Evolutionary conservation across 2,797 vertebrate genomes (phyloP), one percentile per base, ranked within the genome.

Genomic region (Periparus ater): DNA sequence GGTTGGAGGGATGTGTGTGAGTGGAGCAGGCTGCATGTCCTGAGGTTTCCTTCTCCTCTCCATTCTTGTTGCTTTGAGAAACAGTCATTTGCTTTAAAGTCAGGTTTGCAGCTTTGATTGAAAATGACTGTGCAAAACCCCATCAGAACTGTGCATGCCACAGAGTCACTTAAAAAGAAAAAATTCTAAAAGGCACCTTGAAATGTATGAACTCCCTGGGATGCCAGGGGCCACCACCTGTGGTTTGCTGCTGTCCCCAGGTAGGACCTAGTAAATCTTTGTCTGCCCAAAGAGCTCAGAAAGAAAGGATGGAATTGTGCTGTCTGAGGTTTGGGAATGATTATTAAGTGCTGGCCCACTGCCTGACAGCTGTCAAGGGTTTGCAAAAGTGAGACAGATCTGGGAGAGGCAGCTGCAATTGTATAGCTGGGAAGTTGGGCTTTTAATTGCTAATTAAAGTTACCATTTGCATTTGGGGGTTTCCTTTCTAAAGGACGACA

Each of bases 41-140:
- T 60, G 16, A 73, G 22, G 3, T 73, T 94, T 44, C 53, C 51
- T 40, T 78, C 72, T 40, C 51, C 12, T 91, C 42, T 67, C 57
- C 11, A 3, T 92, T 85, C 50, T 77, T 75, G 62, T 79, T 83
- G 68, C 65, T 89, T 85, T 34, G 60, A 79, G 76, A 89, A 77
- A 67, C 29, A 80, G 47, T 68, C 30, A 62, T 83, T 89, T 91
- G 68, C 80, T 83, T 63, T 79, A 67, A 91, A 95, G 94, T 34
- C 75, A 82, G 72, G 50, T 91, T 91, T 95, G 80, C 83, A 75
- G 73, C 44, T 92, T 67, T 87, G 89, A 76, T 87, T 87, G 72
- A 83, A 91, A 92, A 94, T 94, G 88, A 91, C 82, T 88, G 30
- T 95, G 93, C 87, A 94, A 88, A 97, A 83, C 61, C 57, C 38